These are phyloP conservation scores for Apogon talboti DNA, from an alignment of 2,797 vertebrate genomes.

Conservation along the genomic window DNA sequence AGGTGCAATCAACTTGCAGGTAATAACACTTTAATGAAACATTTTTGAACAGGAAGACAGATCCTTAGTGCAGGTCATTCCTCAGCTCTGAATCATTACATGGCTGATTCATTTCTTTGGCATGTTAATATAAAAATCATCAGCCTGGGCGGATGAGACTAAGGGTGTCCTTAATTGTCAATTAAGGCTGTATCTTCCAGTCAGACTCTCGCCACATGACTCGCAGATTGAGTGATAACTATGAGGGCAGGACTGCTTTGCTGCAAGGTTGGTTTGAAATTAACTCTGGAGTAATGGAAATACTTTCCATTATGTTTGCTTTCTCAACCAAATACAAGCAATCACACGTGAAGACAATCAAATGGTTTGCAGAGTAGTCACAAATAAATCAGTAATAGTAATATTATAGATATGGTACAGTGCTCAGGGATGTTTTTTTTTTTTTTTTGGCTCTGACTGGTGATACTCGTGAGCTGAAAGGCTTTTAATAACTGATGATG, in stretches of 20 bases:
- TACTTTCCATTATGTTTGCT: conserved; percentile 49
- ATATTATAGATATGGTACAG: conserved; percentile 45
- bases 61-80: conserved; percentile 50
- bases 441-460: conserved; percentile 17
- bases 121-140: conserved; percentile 71
- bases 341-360: conserved; percentile 19
- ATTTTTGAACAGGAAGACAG: conserved; percentile 50
- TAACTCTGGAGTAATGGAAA: conserved; percentile 57
- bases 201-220: conserved; percentile 41
- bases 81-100: conserved; percentile 55
- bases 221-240: conserved; percentile 62
- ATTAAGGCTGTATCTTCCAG: conserved; percentile 66
- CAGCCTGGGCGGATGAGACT: conserved; percentile 60
- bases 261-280: conserved; percentile 43
- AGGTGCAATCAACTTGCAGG: conserved; percentile 50
- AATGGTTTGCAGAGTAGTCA: conserved; percentile 23
- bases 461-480: not conserved
- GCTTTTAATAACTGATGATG: conserved; percentile 40
- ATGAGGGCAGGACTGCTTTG: conserved; percentile 42
- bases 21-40: conserved; percentile 62
- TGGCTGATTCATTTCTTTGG: conserved; percentile 60
- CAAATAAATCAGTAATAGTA: conserved; percentile 35
- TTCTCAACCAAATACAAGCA: conserved; percentile 49
- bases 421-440: conserved; percentile 23
- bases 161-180: conserved; percentile 73